Evolutionary conservation across 35 echinoderm and acorn worm species (phyloP), one percentile per base, ranked within the genome.

Genomic region (Strongylocentrotus purpuratus): DNA sequence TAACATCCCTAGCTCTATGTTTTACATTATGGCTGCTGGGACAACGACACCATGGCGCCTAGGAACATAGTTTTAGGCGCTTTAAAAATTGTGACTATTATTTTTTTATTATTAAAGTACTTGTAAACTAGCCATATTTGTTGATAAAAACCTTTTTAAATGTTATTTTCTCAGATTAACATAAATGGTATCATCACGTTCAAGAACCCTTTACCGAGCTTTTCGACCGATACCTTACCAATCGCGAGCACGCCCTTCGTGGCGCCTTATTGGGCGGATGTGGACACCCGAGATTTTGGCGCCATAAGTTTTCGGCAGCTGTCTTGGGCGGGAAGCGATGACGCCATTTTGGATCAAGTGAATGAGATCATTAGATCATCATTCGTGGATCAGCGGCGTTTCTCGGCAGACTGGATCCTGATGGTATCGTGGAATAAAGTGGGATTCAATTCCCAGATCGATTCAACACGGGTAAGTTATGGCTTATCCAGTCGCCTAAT

Each of bases 291-390:
- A 22, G 65, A 78, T 78, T 78, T 78, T 78, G 65, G 65, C 65
- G 65, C 65, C 65, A 78, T 78, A 78, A 78, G 65, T 78, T 78
- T 78, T 78, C 65, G 65, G n/a, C 65, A 78, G 65, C 20, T 78
- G 20, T 78, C 18, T 7, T 78, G 65, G 65, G 8, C 22, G 7
- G 65, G 22, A 2, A 78, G 65, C 20, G 65, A 78, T 18, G 65
- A 78, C 18, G 65, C 65, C 65, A 78, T 78, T 28, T 78, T 78
- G 65, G 5, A 78, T 78, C 65, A n/a, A 78, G 65, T 78, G 4
- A 78, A 22, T 78, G 65, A 78, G 65, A 78, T 78, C 0, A 78
- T 78, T 78, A 22, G 20, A 78, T 22, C 65, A 5, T 22, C 65
- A 22, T 78, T 78, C 65, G 65, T 78, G 2, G 65, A 78, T 78